Evolutionary conservation across 2,888 invertebrate species (phyloP).

Genomic region (Sesia apiformis): DNA sequence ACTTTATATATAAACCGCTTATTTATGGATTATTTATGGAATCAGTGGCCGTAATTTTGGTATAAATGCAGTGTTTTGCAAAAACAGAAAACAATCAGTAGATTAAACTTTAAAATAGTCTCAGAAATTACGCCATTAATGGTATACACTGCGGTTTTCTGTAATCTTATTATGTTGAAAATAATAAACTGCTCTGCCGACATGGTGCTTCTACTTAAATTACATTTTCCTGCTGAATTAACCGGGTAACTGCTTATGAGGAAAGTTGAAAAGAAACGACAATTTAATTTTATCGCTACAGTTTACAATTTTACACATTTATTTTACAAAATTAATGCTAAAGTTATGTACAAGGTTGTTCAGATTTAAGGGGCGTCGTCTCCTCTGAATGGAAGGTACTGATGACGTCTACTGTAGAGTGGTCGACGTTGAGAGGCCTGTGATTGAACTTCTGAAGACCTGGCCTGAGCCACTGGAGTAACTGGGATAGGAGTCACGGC

Average conservation of each 20-base stretch:
- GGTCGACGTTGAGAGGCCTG: constrained; percentile 31
- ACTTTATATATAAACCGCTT: too few species aligned
- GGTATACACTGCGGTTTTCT: too few species aligned
- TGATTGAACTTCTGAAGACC: constrained; percentile 36
- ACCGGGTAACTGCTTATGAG: neutral
- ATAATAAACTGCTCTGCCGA: too few species aligned
- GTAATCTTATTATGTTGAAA: too few species aligned
- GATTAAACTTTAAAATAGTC: too few species aligned
- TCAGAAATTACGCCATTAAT: too few species aligned
- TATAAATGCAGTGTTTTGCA: too few species aligned
- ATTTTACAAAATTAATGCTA: constrained; percentile 43
- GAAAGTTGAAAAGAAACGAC: constrained; percentile 4
- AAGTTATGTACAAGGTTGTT: constrained; percentile 41
- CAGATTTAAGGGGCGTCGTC: constrained; percentile 58
- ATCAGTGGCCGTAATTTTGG: too few species aligned
- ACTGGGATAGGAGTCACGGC: constrained; percentile 67
- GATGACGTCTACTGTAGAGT: constrained; percentile 44
- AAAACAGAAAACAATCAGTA: too few species aligned
- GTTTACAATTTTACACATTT: too few species aligned
- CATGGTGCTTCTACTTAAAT: neutral
- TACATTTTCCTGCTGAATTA: neutral
- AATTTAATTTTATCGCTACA: constrained; percentile 15
- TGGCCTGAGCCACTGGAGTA: constrained; percentile 49
- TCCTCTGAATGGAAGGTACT: constrained; percentile 58
- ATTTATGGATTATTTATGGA: too few species aligned